Evolutionary conservation across 2,888 invertebrate species (phyloP).

Genomic region (Cetonia aurata): DNA sequence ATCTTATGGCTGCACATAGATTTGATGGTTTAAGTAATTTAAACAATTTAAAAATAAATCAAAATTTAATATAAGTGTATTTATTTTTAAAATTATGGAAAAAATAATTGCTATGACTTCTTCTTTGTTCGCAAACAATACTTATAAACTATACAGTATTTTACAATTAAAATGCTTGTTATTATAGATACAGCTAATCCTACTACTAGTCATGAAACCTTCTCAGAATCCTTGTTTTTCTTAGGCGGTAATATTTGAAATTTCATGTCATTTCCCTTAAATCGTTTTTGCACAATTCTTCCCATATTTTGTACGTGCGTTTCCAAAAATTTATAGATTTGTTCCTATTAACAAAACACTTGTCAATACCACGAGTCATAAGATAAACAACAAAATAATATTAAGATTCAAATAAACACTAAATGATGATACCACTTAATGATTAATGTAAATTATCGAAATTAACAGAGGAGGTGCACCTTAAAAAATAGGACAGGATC

Average conservation of each 20-base stretch:
- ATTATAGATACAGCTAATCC: conserved; percentile 36
- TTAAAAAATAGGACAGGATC: too few species aligned
- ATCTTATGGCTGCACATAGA: too few species aligned
- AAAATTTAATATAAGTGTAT: conserved; percentile 17
- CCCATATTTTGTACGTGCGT: conserved; percentile 68
- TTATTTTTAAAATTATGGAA: not conserved
- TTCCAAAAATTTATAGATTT: conserved; percentile 71
- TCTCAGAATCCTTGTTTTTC: conserved; percentile 50
- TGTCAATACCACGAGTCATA: conserved; percentile 14
- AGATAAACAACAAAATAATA: not conserved
- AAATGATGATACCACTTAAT: too few species aligned
- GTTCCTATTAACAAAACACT: conserved; percentile 69
- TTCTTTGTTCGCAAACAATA: conserved; percentile 44
- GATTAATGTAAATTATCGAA: too few species aligned
- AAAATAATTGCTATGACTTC: conserved; percentile 19
- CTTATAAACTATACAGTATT: conserved; percentile 52
- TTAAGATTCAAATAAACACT: too few species aligned
- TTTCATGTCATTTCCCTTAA: conserved; percentile 72
- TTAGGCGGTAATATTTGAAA: conserved; percentile 74
- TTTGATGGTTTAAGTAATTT: too few species aligned
- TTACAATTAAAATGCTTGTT: conserved; percentile 46
- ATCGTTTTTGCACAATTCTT: conserved; percentile 74
- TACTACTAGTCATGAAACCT: conserved; percentile 53
- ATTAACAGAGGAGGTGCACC: too few species aligned
- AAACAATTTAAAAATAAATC: not conserved